These are phyloP conservation scores for Drosophila lini DNA, from an alignment of 1,140 invertebrate species.

Conservation along the genomic window DNA sequence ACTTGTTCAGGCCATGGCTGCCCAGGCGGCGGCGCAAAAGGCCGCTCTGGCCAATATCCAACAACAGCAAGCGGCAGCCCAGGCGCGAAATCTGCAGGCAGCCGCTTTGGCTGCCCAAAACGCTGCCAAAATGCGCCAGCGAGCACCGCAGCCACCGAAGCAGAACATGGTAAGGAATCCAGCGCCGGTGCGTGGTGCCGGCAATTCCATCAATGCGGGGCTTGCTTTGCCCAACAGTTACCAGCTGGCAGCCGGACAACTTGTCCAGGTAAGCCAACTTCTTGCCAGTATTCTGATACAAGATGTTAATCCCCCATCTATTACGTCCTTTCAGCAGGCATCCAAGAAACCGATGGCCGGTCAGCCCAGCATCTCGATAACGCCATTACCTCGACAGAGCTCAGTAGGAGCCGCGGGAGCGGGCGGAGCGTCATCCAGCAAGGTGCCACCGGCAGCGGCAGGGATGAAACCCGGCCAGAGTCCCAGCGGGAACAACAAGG, in stretches of 20 bases:
- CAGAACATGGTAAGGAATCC: conserved; percentile 64
- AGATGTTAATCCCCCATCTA: background rate
- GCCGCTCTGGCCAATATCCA: conserved; percentile 80
- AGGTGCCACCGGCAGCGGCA: conserved; percentile 84
- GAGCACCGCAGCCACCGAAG: conserved; percentile 65
- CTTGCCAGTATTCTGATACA: background rate
- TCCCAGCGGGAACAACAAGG: conserved; percentile 86
- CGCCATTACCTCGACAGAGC: conserved; percentile 90
- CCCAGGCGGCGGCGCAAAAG: conserved; percentile 83
- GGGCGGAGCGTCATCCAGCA: conserved; percentile 83
- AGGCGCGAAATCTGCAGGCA: conserved; percentile 79
- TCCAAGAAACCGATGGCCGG: conserved; percentile 85
- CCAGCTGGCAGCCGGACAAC: conserved; percentile 77
- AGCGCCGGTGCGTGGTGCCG: conserved; percentile 57
- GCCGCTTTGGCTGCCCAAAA: conserved; percentile 79
- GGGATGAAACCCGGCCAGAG: conserved; percentile 85
- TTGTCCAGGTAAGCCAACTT: conserved; percentile 63
- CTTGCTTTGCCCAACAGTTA: conserved; percentile 79
- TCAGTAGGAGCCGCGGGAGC: conserved; percentile 72
- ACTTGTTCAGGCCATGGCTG: conserved; percentile 77
- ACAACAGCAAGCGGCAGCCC: conserved; percentile 73
- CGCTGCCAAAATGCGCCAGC: conserved; percentile 76
- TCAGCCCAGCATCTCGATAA: conserved; percentile 96
- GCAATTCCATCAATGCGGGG: conserved; percentile 49
- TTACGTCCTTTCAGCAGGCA: conserved; percentile 41